Evolutionary conservation across 2,888 invertebrate genomes (phyloP).

Genomic region (Clusia tigrina): DNA sequence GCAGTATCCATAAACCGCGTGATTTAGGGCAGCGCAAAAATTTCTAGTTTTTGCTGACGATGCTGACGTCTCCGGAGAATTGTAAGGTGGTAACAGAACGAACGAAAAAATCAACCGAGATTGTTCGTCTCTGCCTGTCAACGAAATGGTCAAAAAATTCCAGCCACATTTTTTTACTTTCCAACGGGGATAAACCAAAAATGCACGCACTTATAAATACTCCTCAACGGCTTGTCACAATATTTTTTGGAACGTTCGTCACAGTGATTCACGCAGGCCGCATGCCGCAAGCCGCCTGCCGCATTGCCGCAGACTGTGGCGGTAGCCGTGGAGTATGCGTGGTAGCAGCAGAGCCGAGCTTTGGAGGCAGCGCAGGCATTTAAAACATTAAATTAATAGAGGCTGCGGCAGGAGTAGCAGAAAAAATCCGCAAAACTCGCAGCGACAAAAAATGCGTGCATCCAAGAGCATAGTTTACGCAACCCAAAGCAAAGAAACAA

Average conservation of each 20-base stretch:
- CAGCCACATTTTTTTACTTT: conserved; percentile 40
- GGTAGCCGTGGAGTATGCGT: not conserved
- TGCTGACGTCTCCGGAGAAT: conserved; percentile 50
- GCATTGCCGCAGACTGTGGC: not conserved
- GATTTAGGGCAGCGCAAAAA: conserved; percentile 21
- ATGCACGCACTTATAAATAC: not conserved
- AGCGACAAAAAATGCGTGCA: conserved; percentile 18
- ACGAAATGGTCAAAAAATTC: conserved; percentile 47
- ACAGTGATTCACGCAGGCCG: not conserved
- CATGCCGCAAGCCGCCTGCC: not conserved
- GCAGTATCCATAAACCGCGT: conserved; percentile 18
- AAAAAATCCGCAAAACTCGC: conserved; percentile 42
- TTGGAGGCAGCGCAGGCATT: conserved; percentile 47
- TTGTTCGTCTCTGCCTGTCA: conserved; percentile 30
- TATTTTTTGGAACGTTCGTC: conserved; percentile 2
- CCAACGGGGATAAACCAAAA: conserved; percentile 7
- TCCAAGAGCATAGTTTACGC: not conserved
- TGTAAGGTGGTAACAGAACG: conserved; percentile 43
- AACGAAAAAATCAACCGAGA: not conserved
- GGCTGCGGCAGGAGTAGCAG: conserved; percentile 36
- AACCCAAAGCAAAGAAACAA: not conserved
- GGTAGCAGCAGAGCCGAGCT: not conserved
- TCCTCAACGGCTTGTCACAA: not conserved
- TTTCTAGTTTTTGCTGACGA: conserved; percentile 49
- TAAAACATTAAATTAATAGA: conserved; percentile 57